A percentile compares a stretch with the other conserved stretches of the same genome.
phyloP scores from a whole-genome alignment of 2,113 vertebrate species.

The Semnopithecus entellus region DNA sequence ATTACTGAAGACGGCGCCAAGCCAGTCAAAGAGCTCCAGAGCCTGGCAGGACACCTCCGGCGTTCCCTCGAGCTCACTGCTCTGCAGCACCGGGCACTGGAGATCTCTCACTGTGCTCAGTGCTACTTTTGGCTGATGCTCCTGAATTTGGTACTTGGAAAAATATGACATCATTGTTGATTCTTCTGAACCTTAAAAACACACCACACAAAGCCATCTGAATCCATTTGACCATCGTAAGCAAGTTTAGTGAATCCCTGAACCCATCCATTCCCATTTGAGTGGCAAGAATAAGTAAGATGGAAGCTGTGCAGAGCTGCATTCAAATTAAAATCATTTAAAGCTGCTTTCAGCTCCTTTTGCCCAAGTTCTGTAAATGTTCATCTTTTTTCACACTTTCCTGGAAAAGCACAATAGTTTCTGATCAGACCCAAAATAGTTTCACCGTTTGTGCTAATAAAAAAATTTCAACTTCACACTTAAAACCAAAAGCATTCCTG shows the following conservation, averaged over 20 bases:
- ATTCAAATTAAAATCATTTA: slow-evolving; percentile 25
- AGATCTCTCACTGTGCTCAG: slow-evolving; percentile 80
- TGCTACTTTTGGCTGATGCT: slow-evolving; percentile 85
- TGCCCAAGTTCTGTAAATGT: not conserved
- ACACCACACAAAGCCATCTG: slow-evolving; percentile 56
- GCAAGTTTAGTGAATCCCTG: not conserved
- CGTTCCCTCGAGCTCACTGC: slow-evolving; percentile 80
- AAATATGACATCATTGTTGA: slow-evolving; percentile 86
- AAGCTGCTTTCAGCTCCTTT: not conserved
- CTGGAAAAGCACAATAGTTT: slow-evolving; percentile 35
- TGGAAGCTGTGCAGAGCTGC: not conserved
- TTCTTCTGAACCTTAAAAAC: slow-evolving; percentile 82
- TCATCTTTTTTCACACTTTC: slow-evolving; percentile 8
- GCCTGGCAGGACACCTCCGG: slow-evolving; percentile 84
- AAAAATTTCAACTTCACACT: slow-evolving; percentile 11
- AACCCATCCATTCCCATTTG: not conserved
- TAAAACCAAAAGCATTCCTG: not conserved
- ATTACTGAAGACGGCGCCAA: slow-evolving; percentile 88
- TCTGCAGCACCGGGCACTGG: slow-evolving; percentile 84
- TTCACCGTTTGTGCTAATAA: not conserved
- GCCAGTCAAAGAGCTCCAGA: slow-evolving; percentile 91
- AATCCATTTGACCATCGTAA: not conserved
- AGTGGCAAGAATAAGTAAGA: not conserved
- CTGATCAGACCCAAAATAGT: not conserved
- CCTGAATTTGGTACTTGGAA: slow-evolving; percentile 84